phyloP scores from a whole-genome alignment of 2,113 vertebrate species.

The Ancistrus triradiatus region DNA sequence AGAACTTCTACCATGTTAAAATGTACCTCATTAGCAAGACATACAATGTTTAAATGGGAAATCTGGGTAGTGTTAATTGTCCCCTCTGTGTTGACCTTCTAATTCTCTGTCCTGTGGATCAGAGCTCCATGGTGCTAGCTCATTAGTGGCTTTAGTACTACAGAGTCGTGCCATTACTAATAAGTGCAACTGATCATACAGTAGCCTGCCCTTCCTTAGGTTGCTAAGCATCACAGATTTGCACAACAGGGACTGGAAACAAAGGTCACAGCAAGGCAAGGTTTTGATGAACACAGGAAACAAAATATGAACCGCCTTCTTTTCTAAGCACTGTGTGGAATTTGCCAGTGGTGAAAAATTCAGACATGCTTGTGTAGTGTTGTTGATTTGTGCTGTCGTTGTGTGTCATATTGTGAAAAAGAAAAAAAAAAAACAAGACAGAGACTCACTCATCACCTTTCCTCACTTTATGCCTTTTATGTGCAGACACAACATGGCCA shows the following conservation, averaged over 20 bases:
- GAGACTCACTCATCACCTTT: too few relatives aligned
- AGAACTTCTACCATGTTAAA: neutral
- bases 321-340: neutral
- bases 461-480: too few relatives aligned
- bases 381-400: neutral
- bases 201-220: constrained; percentile 38
- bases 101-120: constrained; percentile 39
- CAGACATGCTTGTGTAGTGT: neutral
- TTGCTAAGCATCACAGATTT: constrained; percentile 41
- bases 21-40: constrained; percentile 1
- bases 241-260: constrained; percentile 32
- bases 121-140: constrained; percentile 41
- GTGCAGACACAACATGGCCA: too few relatives aligned
- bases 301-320: constrained; percentile 2
- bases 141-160: constrained; percentile 42
- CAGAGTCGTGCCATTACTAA: constrained; percentile 34
- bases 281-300: constrained; percentile 28
- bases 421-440: too few relatives aligned
- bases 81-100: constrained; percentile 35
- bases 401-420: neutral
- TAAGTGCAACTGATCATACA: constrained; percentile 31
- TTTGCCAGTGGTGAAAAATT: neutral
- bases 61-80: neutral
- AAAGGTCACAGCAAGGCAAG: constrained; percentile 34
- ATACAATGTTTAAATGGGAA: constrained; percentile 1